Evolutionary conservation across 1,140 invertebrate genomes (phyloP).

Genomic region (Drosophila trapezifrons): DNA sequence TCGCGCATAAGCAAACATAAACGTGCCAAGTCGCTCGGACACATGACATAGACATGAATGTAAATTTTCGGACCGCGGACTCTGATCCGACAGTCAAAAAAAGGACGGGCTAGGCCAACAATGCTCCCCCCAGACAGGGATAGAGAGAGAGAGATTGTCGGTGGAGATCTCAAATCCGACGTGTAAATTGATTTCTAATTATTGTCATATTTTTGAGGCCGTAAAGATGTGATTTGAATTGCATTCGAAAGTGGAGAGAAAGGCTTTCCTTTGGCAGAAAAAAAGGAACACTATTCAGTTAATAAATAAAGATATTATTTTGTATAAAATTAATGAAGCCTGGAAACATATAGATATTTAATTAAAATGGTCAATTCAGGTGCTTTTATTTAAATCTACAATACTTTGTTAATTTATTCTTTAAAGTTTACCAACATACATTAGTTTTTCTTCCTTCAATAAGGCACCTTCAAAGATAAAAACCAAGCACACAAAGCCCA

Average conservation of each 20-base stretch:
- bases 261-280: background rate
- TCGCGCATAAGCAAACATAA: slow-evolving; percentile 73
- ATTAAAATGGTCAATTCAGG: background rate
- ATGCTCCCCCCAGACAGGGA: slow-evolving; percentile 17
- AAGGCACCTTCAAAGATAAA: background rate
- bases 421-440: no score
- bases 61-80: slow-evolving; percentile 47
- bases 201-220: slow-evolving; percentile 38
- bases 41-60: slow-evolving; percentile 70
- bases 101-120: slow-evolving; percentile 68
- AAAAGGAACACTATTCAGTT: no score
- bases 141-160: slow-evolving; percentile 13
- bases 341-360: background rate
- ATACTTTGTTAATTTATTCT: background rate
- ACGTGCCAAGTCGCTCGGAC: slow-evolving; percentile 74
- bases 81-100: slow-evolving; percentile 71
- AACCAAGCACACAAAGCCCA: slow-evolving; percentile 16
- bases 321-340: background rate
- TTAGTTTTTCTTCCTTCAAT: background rate
- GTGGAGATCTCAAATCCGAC: slow-evolving; percentile 61
- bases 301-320: background rate
- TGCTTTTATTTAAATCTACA: background rate
- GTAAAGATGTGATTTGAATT: slow-evolving; percentile 24
- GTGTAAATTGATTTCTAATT: slow-evolving; percentile 77
- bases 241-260: slow-evolving; percentile 42